Evolutionary conservation across 1,140 invertebrate genomes (phyloP).

Genomic region (Diorhabda sublineata): DNA sequence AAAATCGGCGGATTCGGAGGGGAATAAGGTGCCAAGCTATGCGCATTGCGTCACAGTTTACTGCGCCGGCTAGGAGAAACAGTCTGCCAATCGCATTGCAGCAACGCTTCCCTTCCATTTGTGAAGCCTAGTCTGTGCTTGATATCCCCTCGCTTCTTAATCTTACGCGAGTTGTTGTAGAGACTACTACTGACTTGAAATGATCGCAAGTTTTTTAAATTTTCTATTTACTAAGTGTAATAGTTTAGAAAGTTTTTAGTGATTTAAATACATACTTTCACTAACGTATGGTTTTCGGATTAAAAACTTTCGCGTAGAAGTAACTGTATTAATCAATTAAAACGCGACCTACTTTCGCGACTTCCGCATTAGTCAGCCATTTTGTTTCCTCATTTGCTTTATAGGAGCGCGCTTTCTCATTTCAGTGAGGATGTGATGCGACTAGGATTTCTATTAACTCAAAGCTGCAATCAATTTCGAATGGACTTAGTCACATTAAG

Average conservation of each 20-base stretch:
- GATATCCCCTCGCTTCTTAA: constrained; percentile 28
- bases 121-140: constrained; percentile 19
- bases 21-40: constrained; percentile 22
- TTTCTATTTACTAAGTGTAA: neutral
- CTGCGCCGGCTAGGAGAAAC: constrained; percentile 16
- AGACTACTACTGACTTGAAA: constrained; percentile 13
- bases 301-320: neutral
- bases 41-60: constrained; percentile 15
- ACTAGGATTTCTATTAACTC: neutral
- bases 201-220: neutral
- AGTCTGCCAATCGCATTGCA: constrained; percentile 16
- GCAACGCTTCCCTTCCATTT: constrained; percentile 11
- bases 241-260: neutral
- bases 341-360: constrained; percentile 16
- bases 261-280: neutral
- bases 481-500: too few species aligned
- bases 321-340: constrained; percentile 1
- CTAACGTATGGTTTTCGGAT: neutral
- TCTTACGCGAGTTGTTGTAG: constrained; percentile 22
- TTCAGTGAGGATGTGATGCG: constrained; percentile 3
- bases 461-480: too few species aligned
- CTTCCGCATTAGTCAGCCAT: constrained; percentile 18
- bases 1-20: constrained; percentile 22
- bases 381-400: constrained; percentile 4
- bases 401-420: neutral